A percentile compares a stretch with the other conserved stretches of the same genome.
These are phyloP conservation scores for Hemicentrotus pulcherrimus DNA, from an alignment of 35 echinoderm and acorn worm genomes.

Conservation along the genomic window DNA sequence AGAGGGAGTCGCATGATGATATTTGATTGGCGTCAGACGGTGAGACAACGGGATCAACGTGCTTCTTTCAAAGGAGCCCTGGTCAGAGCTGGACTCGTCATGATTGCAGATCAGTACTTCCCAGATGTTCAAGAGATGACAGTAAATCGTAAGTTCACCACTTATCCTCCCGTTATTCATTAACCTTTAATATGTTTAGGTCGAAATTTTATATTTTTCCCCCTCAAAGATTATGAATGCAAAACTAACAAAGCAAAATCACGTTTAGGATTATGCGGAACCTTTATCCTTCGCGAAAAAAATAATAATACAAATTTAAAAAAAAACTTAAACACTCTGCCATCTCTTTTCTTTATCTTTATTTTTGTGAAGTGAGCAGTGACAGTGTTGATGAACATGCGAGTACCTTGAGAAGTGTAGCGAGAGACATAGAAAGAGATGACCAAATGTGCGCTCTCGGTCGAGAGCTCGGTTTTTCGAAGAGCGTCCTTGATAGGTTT, in stretches of 20 bases:
- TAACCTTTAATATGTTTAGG: no score
- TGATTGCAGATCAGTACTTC: neutral
- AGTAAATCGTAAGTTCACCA: neutral
- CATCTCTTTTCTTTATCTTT: neutral
- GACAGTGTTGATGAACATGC: neutral
- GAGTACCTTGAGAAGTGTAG: neutral
- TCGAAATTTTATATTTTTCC: no score
- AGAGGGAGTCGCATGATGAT: neutral
- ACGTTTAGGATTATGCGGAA: no score
- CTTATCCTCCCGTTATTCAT: neutral
- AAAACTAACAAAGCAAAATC: no score
- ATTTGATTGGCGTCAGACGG: neutral
- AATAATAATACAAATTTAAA: no score
- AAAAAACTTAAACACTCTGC: neutral
- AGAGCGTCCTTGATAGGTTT: neutral
- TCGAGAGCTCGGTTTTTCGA: neutral
- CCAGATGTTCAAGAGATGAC: neutral
- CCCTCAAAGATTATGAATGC: no score
- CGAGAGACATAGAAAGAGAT: conserved; percentile 9
- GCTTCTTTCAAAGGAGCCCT: neutral
- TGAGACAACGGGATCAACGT: neutral
- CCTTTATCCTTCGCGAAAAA: no score
- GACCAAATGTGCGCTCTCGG: neutral
- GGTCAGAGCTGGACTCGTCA: neutral
- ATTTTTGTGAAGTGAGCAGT: neutral